phyloP scores from a whole-genome alignment of 2,888 invertebrate genomes.

The Panopea generosa region DNA sequence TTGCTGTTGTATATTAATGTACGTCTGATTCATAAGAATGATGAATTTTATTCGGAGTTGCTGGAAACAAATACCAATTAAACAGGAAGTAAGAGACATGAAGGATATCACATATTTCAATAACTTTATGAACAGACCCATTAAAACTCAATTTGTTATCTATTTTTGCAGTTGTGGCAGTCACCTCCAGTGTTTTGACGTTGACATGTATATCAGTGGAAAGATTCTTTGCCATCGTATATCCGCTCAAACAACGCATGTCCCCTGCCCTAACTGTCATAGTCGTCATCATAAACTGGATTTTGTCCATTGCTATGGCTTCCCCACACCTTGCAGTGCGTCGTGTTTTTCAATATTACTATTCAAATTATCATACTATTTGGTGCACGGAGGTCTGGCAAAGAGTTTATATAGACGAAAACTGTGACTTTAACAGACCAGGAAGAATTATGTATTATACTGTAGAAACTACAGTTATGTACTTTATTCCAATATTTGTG shows the following conservation, averaged over 20 bases:
- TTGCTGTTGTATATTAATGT: too few species aligned
- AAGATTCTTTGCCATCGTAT: conserved; percentile 80
- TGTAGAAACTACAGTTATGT: conserved; percentile 76
- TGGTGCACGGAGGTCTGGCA: conserved; percentile 79
- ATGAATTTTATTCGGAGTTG: too few species aligned
- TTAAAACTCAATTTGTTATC: too few species aligned
- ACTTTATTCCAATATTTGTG: conserved; percentile 76
- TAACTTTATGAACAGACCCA: too few species aligned
- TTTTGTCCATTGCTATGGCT: conserved; percentile 69
- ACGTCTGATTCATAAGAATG: too few species aligned
- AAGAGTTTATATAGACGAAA: conserved; percentile 59
- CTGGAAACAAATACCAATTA: too few species aligned
- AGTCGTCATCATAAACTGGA: conserved; percentile 71
- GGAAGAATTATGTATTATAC: conserved; percentile 71
- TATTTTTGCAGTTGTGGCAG: conserved; percentile 67
- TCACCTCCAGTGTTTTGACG: conserved; percentile 78
- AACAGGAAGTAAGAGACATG: too few species aligned
- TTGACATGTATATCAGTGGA: conserved; percentile 80
- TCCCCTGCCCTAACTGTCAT: conserved; percentile 46
- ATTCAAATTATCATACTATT: conserved; percentile 72
- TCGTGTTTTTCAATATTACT: conserved; percentile 59
- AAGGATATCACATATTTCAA: too few species aligned
- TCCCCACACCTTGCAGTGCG: conserved; percentile 74
- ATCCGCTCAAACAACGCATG: conserved; percentile 74
- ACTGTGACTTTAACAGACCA: conserved; percentile 53